Evolutionary conservation across 1,140 invertebrate genomes (phyloP).

Genomic region (Tribolium castaneum): DNA sequence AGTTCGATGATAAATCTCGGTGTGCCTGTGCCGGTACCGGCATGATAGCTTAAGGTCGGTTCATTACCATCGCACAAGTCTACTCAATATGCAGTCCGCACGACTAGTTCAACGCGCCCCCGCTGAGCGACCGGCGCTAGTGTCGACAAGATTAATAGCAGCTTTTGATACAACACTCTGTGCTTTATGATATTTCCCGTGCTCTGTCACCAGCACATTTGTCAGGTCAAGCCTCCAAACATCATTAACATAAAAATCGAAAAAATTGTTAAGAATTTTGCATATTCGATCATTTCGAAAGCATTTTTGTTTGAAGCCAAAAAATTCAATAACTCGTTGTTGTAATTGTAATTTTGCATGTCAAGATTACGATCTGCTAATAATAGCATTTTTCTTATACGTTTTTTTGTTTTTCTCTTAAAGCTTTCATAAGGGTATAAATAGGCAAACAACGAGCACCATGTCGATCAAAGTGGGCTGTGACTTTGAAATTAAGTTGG

Average conservation of each 20-base stretch:
- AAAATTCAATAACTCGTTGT: not conserved
- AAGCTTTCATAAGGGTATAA: not conserved
- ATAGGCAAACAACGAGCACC: too few species aligned
- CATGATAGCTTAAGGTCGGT: conserved; percentile 37
- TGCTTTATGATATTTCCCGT: conserved; percentile 52
- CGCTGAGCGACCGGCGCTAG: conserved; percentile 46
- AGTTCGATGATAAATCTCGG: conserved; percentile 34
- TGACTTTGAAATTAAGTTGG: too few species aligned
- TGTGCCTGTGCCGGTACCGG: conserved; percentile 4
- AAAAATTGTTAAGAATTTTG: not conserved
- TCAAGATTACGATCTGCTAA: not conserved
- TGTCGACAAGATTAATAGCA: conserved; percentile 51
- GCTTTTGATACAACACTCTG: conserved; percentile 48
- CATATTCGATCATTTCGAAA: not conserved
- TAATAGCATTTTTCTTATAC: not conserved
- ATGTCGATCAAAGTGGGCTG: too few species aligned
- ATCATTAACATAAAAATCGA: conserved; percentile 12
- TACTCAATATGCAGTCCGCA: conserved; percentile 49
- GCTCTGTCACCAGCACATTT: conserved; percentile 46
- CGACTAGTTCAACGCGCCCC: conserved; percentile 44
- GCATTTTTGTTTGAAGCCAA: not conserved
- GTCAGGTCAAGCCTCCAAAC: conserved; percentile 13
- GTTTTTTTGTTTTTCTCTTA: not conserved
- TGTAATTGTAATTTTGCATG: not conserved
- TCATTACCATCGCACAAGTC: conserved; percentile 44